phyloP scores from a whole-genome alignment of 2,797 vertebrate genomes.

The Cheirogaleus major region DNA sequence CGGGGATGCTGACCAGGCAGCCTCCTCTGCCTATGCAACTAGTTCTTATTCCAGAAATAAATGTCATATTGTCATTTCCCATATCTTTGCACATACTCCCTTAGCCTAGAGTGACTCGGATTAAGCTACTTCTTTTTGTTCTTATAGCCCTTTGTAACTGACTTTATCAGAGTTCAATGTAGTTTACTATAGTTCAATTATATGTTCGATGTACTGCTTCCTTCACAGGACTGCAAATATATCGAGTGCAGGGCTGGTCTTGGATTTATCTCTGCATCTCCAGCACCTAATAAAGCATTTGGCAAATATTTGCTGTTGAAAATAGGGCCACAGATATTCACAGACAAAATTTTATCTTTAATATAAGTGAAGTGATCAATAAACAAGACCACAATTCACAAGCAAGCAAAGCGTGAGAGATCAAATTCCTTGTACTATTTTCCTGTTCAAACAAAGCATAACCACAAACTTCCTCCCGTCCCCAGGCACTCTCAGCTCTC shows the following conservation, averaged over 20 bases:
- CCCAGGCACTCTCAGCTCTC: fast-evolving
- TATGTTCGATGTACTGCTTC: neutral
- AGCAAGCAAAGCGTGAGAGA: neutral
- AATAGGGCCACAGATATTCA: neutral
- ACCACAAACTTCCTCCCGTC: neutral
- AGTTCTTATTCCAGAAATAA: neutral
- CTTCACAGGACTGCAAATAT: neutral
- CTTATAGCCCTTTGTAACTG: no score
- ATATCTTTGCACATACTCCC: neutral
- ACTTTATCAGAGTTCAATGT: neutral
- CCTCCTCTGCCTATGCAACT: neutral
- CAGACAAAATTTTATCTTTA: constrained; percentile 11
- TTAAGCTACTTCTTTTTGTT: neutral
- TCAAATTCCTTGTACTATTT: neutral
- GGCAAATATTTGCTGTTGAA: neutral
- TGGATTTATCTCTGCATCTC: neutral
- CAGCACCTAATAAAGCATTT: neutral
- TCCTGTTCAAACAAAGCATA: neutral
- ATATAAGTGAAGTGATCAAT: neutral
- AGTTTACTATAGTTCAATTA: neutral
- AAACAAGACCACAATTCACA: neutral
- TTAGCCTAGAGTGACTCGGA: neutral
- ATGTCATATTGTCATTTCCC: neutral
- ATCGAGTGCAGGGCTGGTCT: neutral
- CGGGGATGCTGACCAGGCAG: neutral